Conservation (phyloP, 2,888 invertebrate genomes). For the Eupithecia pulchellata region DNA sequence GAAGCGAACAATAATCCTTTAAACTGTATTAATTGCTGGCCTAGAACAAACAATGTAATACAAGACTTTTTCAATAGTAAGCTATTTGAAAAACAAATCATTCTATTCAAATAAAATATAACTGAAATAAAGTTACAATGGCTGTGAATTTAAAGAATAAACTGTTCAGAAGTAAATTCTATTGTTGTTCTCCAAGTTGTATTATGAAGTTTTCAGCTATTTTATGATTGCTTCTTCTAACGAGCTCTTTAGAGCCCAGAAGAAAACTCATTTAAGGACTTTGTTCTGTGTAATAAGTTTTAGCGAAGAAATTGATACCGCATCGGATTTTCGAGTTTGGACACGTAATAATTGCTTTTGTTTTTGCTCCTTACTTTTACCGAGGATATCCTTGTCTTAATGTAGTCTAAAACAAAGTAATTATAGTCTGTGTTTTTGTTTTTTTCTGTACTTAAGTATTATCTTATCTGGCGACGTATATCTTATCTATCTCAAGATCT, state of each 20-base stretch:
- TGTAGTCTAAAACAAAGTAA: neutral
- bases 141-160: conserved; percentile 32
- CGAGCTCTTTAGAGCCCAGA: conserved; percentile 30
- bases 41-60: neutral
- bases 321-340: conserved; percentile 14
- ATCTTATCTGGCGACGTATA: no score
- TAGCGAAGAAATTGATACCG: conserved; percentile 11
- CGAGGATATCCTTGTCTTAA: neutral
- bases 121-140: conserved; percentile 18
- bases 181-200: conserved; percentile 28
- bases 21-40: neutral
- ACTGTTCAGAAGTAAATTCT: conserved; percentile 29
- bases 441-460: no score
- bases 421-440: neutral
- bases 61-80: neutral
- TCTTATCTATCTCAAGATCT: no score
- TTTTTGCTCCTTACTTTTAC: conserved; percentile 7
- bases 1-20: no score
- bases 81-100: neutral
- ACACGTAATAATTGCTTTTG: conserved; percentile 16
- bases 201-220: conserved; percentile 33
- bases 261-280: conserved; percentile 40
- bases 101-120: neutral
- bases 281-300: conserved; percentile 26
- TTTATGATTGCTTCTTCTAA: conserved; percentile 38